Evolutionary conservation across 2,888 invertebrate genomes (phyloP).

Genomic region (Drosophila pseudotalamancana): DNA sequence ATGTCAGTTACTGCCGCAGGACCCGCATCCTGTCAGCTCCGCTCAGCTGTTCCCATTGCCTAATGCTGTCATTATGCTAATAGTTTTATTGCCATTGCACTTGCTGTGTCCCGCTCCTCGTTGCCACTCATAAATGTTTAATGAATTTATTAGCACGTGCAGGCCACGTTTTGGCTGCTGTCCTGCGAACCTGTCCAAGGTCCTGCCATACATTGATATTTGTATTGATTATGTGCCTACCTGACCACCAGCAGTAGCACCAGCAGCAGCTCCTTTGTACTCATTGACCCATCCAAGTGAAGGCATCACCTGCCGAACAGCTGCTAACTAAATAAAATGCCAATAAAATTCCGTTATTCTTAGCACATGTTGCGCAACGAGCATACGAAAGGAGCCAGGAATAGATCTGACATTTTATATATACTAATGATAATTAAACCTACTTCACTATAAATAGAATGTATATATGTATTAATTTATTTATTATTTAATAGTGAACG

Average conservation of each 20-base stretch:
- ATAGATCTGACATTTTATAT: not conserved
- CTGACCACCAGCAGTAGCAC: conserved; percentile 13
- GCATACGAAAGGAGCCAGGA: not conserved
- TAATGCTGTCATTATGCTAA: conserved; percentile 65
- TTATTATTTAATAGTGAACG: too few relatives aligned
- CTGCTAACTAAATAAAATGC: conserved; percentile 38
- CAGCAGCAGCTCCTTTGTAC: not conserved
- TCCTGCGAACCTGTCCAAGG: conserved; percentile 6
- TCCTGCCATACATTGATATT: conserved; percentile 47
- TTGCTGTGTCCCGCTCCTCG: conserved; percentile 12
- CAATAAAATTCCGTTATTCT: conserved; percentile 23
- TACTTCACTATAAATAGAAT: not conserved
- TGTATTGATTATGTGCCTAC: conserved; percentile 49
- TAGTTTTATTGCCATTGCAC: conserved; percentile 64
- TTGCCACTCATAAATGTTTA: conserved; percentile 60
- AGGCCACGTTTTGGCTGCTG: not conserved
- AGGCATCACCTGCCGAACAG: conserved; percentile 14
- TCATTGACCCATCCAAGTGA: too few relatives aligned
- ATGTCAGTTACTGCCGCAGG: conserved; percentile 50
- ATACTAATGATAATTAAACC: not conserved
- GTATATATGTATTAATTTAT: not conserved
- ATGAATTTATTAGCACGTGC: conserved; percentile 78
- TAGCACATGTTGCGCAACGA: conserved; percentile 8
- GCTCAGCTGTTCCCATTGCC: conserved; percentile 40
- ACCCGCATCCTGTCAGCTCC: conserved; percentile 29